These are phyloP conservation scores for Erinaceus europaeus DNA, from an alignment of 2,113 vertebrate species.

Conservation along the genomic window DNA sequence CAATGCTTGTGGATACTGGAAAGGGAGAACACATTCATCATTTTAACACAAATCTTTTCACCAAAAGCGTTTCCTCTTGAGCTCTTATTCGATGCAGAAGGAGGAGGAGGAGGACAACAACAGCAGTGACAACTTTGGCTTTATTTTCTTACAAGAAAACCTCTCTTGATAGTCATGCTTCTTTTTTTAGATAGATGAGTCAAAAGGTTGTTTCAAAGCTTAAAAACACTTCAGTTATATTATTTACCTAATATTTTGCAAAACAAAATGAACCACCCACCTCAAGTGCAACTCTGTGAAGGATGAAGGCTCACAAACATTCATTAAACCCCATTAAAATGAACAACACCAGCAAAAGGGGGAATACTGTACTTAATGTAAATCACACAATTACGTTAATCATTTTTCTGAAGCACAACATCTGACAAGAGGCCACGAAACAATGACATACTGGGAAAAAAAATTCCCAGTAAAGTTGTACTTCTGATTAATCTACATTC, in stretches of 20 bases:
- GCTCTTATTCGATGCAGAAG: conserved; percentile 43
- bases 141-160: conserved; percentile 18
- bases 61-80: conserved; percentile 42
- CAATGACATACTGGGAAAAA: conserved; percentile 77
- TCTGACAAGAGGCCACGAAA: conserved; percentile 69
- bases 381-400: neutral
- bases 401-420: conserved; percentile 58
- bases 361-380: neutral
- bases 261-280: conserved; percentile 4
- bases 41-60: conserved; percentile 69
- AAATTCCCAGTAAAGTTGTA: conserved; percentile 74
- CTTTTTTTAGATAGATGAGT: conserved; percentile 1
- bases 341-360: neutral
- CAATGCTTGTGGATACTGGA: conserved; percentile 71
- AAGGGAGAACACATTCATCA: conserved; percentile 76
- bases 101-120: too few relatives aligned
- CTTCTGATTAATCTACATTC: conserved; percentile 80
- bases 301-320: neutral
- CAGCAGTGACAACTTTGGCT: conserved; percentile 35
- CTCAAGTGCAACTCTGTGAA: neutral
- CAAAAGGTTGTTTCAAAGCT: neutral
- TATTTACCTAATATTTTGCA: neutral
- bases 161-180: neutral
- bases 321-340: neutral
- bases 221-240: neutral